These are phyloP conservation scores for Prosapia bicincta DNA, from an alignment of 2,888 invertebrate species.

Conservation along the genomic window DNA sequence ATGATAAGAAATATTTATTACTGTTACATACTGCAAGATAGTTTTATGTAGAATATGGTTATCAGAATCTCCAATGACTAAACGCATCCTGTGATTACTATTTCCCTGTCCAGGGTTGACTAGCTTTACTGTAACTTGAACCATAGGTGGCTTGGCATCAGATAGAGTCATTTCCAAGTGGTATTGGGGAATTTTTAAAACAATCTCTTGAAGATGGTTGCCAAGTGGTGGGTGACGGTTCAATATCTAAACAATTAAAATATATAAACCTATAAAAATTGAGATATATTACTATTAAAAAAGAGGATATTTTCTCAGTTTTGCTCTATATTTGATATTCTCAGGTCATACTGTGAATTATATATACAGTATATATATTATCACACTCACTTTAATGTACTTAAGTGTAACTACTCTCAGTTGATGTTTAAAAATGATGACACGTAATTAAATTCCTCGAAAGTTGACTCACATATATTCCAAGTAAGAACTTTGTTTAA, in stretches of 20 bases:
- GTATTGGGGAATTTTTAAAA: conserved; percentile 62
- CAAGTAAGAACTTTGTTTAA: too few species aligned
- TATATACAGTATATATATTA: too few species aligned
- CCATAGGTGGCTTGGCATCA: not conserved
- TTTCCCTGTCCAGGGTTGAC: conserved; percentile 4
- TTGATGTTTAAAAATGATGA: too few species aligned
- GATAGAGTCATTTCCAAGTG: conserved; percentile 44
- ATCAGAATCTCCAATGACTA: conserved; percentile 9
- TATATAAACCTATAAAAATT: too few species aligned
- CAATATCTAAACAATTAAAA: conserved; percentile 59
- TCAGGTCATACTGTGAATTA: not conserved
- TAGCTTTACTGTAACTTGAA: conserved; percentile 8
- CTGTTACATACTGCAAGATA: conserved; percentile 15
- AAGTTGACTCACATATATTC: too few species aligned
- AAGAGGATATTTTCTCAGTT: too few species aligned
- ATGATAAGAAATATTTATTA: too few species aligned
- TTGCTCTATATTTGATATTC: conserved; percentile 6
- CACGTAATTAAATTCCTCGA: too few species aligned
- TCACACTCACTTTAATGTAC: too few species aligned
- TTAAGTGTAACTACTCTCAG: too few species aligned
- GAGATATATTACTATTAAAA: too few species aligned
- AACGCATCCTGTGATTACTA: not conserved
- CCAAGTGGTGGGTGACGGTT: conserved; percentile 72
- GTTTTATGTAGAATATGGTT: conserved; percentile 4
- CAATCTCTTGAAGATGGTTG: conserved; percentile 59